Conservation (phyloP, 2,113 vertebrate genomes). For the Miniopterus natalensis region DNA sequence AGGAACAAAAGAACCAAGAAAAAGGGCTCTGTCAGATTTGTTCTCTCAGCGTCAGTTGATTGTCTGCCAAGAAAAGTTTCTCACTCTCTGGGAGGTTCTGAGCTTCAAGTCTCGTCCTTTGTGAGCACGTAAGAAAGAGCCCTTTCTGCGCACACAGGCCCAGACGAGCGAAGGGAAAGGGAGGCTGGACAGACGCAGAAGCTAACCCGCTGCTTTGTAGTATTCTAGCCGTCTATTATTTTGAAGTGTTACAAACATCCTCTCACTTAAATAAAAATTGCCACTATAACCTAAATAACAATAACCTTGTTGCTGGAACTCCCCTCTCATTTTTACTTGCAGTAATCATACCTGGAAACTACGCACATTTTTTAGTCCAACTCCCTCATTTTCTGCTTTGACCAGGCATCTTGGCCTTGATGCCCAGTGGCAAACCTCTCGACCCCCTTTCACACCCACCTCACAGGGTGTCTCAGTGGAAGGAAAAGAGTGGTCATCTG, state of each 20-base stretch:
- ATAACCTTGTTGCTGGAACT: background rate
- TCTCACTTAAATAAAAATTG: constrained; percentile 26
- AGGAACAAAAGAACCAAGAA: background rate
- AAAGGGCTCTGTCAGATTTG: background rate
- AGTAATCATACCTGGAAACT: constrained; percentile 1
- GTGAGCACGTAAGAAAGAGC: constrained; percentile 24
- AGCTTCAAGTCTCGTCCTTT: constrained; percentile 38
- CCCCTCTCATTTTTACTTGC: background rate
- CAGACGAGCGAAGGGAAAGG: rapidly evolving
- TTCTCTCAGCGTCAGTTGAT: constrained; percentile 19
- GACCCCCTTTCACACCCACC: background rate
- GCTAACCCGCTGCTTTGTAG: background rate
- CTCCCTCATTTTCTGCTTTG: background rate
- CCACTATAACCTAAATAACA: background rate
- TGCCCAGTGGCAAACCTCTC: background rate
- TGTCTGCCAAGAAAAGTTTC: constrained; percentile 65
- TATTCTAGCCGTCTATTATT: background rate
- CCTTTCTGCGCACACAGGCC: background rate
- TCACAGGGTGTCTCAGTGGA: background rate
- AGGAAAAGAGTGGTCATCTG: background rate
- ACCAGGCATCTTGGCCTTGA: background rate
- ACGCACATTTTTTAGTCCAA: background rate
- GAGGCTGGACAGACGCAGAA: background rate
- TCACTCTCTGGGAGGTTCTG: constrained; percentile 51
- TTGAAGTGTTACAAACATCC: background rate